Base-by-base conservation (phyloP, 2,888 invertebrate species). In the Corbicula japonica region DNA sequence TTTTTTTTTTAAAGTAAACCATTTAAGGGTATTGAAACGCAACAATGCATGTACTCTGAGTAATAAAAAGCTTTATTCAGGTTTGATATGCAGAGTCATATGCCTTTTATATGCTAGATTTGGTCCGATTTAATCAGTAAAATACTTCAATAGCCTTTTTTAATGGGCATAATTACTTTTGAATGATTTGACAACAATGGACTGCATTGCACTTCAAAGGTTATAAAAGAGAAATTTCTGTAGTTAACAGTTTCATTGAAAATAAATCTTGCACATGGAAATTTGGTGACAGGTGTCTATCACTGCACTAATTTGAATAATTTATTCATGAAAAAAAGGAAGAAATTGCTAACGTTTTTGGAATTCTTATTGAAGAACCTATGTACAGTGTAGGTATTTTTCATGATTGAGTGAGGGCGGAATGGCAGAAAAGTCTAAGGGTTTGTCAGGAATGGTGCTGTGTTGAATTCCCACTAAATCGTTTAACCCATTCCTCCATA, bases 281-380 rank as follows among this genome's bases (percentile, higher is more conserved):
- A 52, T 38, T 52, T 52, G n/a, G n/a, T 44, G 70, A 70, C 70
- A 61, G 70, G 52, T 70, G 70, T 30, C 70, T 30, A 38, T 70
- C 61, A 70, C 28, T 10, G 18, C 2, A 6, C n/a, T 50, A 61
- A 70, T 70, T 70, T 70, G 61, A 60, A 70, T 70, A 70, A 50
- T 54, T 54, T 54, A 54, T 54, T 54, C 54, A 54, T 5, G 50
- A 21, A n/a, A 18, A 18, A 6, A n/a, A 15, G 8, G 50, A n/a
- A 50, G n/a, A n/a, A 6, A 50, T 50, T 18, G 8, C 21, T 18
- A n/a, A n/a, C 50, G n/a, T n/a, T n/a, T n/a, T n/a, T n/a, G n/a
- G n/a, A n/a, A n/a, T n/a, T n/a, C n/a, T n/a, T n/a, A n/a, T n/a
- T n/a, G n/a, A n/a, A n/a, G n/a, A n/a, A n/a, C n/a, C n/a, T n/a